Evolutionary conservation across 2,113 vertebrate species (phyloP), one percentile per base, ranked within the genome.

Genomic region (Anoplopoma fimbria): DNA sequence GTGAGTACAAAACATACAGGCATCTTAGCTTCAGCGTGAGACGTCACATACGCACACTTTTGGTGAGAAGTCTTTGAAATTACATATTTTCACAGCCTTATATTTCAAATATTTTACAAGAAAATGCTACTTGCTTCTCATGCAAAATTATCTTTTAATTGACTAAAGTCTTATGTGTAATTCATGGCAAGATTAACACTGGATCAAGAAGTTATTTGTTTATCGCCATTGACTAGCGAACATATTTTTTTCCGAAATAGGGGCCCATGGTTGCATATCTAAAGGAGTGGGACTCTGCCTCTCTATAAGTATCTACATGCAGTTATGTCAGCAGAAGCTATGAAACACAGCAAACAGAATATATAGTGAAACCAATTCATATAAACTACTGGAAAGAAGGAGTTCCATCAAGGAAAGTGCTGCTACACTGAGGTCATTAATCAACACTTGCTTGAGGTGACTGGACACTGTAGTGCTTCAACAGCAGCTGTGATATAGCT

Each of bases 341-440:
- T 85, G 47, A 69, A 19, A 73, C 71, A 69, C 51, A 74, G 82
- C 12, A 55, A 78, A 70, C 77, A 70, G 31, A 80, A 75, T 55
- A 73, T 58, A 65, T 5, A 75, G 64, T 45, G 2, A 57, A 73
- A 84, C 81, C 3, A 69, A 74, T 90, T 87, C 73, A 82, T 82
- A 75, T 83, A 75, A 89, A 88, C 65, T 64, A 38, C 82, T 55
- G 27, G 75, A 86, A 85, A 77, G 58, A 82, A 57, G 75, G 49
- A 84, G 82, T 89, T 89, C 77, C 77, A 87, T 89, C 88, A 83
- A 61, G 83, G 71, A 62, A 82, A 73, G 69, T 67, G 82, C 64
- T 34, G 57, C 71, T 60, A 31, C 85, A 55, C 82, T 14, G 61
- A 84, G 81, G 77, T 87, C 86, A 90, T 93, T 91, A 91, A 92